Base-by-base conservation (phyloP, 2,888 invertebrate species). In the Xestia rhomboidea region DNA sequence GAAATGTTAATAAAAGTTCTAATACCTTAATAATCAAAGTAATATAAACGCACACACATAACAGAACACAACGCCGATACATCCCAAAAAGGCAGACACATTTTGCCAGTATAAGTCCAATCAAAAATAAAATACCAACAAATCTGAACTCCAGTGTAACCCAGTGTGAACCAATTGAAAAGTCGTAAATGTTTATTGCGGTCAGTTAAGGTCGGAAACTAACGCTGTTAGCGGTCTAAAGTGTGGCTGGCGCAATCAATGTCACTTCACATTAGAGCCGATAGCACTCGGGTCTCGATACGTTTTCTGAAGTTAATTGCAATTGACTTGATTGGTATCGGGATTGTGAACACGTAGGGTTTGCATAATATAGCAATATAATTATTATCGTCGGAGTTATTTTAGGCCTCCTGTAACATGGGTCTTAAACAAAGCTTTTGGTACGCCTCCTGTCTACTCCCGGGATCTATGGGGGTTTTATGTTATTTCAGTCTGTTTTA, bases 261-360 rank as follows among this genome's bases (percentile, higher is more conserved):
- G 83, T 84, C 85, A 77, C 62, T 81, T 72, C 34, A 77, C 69
- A 78, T 83, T 81, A 77, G 57, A 60, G 10, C 10, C 44, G 73
- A 69, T 72, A 60, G 54, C 64, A 66, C 68, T 72, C 10, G 10
- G 30, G 15, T 21, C 60, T 44, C 38, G 68, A 74, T 63, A 30
- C 49, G 57, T 62, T 60, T 79, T 60, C 63, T 71, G 60, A 74
- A 74, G 57, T 77, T 62, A 66, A 83, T 81, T 70, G 63, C 30
- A 54, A 63, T 62, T 51, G 69, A 79, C 71, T 38, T 68, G 57
- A 73, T 72, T 49, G 24, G 62, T 73, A 51, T 30, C n/a, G 24
- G 44, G 38, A 41, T 66, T 57, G 30, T 41, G 38, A 66, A 69
- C 41, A 54, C 10, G 41, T 4, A 24, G 27, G 34, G 10, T 44